A percentile compares a stretch with the other conserved stretches of the same genome.
Evolutionary conservation across 2,797 vertebrate species (phyloP).

Genomic region (Spea hammondii): DNA sequence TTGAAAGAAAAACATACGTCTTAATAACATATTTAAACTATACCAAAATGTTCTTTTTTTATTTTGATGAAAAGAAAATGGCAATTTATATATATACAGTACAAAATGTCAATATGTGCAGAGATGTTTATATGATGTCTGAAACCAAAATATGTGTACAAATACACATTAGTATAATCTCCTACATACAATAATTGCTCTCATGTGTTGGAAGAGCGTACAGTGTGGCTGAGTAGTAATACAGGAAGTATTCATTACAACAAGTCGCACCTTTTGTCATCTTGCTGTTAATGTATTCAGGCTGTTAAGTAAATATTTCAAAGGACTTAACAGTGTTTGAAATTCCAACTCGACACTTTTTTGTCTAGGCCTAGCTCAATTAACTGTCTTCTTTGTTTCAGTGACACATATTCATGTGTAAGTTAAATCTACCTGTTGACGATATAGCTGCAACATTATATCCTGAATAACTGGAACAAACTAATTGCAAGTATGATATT

Average conservation of each 20-base stretch:
- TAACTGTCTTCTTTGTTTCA: too few relatives aligned
- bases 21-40: not conserved
- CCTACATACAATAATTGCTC: too few relatives aligned
- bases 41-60: not conserved
- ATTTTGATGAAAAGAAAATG: not conserved
- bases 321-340: conserved; percentile 55
- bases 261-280: conserved; percentile 63
- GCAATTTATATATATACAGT: too few relatives aligned
- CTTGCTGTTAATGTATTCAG: conserved; percentile 53
- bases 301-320: conserved; percentile 52
- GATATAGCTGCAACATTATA: too few relatives aligned
- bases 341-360: conserved; percentile 56
- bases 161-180: too few relatives aligned
- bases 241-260: conserved; percentile 62
- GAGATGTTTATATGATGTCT: too few relatives aligned
- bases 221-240: conserved; percentile 65
- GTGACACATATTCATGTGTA: too few relatives aligned
- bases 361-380: conserved; percentile 54
- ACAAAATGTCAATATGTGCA: too few relatives aligned
- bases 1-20: not conserved
- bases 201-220: conserved; percentile 54
- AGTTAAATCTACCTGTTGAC: too few relatives aligned
- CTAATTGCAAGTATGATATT: too few relatives aligned
- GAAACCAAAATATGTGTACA: too few relatives aligned
- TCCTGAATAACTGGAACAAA: too few relatives aligned